Evolutionary conservation across 2,888 invertebrate species (phyloP), one percentile per base, ranked within the genome.

Genomic region (Heliconius ismenius): DNA sequence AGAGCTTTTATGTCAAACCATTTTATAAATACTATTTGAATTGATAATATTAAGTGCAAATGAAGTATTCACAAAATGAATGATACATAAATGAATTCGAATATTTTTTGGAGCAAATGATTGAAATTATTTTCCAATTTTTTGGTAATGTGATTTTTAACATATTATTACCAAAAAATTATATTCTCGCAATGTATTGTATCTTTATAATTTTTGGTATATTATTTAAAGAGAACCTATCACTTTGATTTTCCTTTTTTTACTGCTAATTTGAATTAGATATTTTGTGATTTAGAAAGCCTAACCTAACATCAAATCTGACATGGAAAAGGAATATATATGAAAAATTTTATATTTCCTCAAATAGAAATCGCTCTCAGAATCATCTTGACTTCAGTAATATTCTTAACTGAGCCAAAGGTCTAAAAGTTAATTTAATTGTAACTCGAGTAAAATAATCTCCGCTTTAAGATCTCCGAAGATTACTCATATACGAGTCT

Each of bases 361-460:
- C 24, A 0, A 60, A n/a, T 60, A 13, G 24, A 24, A 60, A 60
- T 60, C 24, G 3, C 21, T 10, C 9, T 10, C n/a, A 58, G 21
- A 58, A 58, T 11, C 58, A n/a, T 24, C 21, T n/a, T n/a, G 24
- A n/a, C 11, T 4, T n/a, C 11, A 24, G 2, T 18, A n/a, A n/a
- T 58, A n/a, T 3, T 28, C 11, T 36, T 36, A 32, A 65, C 36
- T 4, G 4, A 10, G 4, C 18, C 21, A 36, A 1, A 11, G 0
- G 9, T 6, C 6, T 21, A n/a, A 67, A 65, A n/a, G 6, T 11
- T 32, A 58, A 58, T 54, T 58, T 58, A 58, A 36, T 43, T 60
- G 36, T 26, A 24, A 73, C 43, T 58, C 3, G 26, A 73, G 73
- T 63, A 63, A 73, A 70, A 70, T 70, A n/a, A 32, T 58, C 58